Evolutionary conservation across 2,888 invertebrate species (phyloP).

Genomic region (Lasius fuliginosus): DNA sequence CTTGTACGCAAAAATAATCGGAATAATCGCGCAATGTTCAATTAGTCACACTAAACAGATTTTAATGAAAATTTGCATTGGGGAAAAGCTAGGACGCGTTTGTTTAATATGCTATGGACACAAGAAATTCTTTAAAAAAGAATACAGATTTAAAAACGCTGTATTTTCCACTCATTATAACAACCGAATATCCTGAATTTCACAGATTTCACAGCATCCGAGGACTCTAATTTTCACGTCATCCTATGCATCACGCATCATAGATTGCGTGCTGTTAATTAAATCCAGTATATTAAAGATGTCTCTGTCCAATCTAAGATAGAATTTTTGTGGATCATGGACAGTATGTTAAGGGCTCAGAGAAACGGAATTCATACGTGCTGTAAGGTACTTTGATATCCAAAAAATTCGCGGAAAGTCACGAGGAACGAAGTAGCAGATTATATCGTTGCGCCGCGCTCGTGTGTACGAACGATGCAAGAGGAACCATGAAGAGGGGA

Average conservation of each 20-base stretch:
- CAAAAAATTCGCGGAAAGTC: constrained; percentile 69
- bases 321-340: neutral
- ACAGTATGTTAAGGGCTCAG: neutral
- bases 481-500: constrained; percentile 70
- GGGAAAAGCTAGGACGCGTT: neutral
- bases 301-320: neutral
- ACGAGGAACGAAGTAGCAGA: constrained; percentile 75
- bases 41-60: neutral
- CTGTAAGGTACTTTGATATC: constrained; percentile 66
- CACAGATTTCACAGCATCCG: neutral
- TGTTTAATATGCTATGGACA: neutral
- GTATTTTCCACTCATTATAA: neutral
- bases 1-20: neutral
- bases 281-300: neutral
- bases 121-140: neutral
- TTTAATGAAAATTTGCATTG: neutral
- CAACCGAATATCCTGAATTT: neutral
- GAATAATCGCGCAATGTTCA: neutral
- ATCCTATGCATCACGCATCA: neutral
- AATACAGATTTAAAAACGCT: neutral
- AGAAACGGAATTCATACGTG: constrained; percentile 68
- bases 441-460: constrained; percentile 81
- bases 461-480: constrained; percentile 81
- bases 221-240: neutral
- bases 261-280: neutral